These are phyloP conservation scores for Lasiurus cinereus DNA, from an alignment of 2,113 vertebrate genomes.

Conservation along the genomic window DNA sequence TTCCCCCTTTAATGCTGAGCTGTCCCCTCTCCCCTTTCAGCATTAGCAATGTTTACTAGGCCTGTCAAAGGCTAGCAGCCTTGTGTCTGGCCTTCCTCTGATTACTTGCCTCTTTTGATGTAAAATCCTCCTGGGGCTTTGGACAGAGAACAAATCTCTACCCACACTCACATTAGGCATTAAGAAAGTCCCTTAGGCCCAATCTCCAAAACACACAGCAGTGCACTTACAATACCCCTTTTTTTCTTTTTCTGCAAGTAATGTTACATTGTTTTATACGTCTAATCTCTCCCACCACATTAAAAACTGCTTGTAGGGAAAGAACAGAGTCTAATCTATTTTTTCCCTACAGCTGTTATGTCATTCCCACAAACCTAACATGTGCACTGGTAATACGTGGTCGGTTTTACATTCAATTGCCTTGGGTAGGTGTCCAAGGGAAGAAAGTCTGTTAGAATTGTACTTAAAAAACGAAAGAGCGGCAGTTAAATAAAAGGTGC, in stretches of 20 bases:
- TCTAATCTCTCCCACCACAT: background rate
- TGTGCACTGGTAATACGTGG: background rate
- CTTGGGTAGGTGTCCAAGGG: background rate
- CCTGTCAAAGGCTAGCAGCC: background rate
- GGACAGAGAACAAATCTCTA: background rate
- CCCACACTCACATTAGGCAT: background rate
- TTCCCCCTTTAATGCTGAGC: no score
- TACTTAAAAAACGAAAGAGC: background rate
- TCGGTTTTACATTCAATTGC: background rate
- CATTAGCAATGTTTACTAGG: background rate
- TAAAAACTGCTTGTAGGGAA: background rate
- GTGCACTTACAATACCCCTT: background rate
- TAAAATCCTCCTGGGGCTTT: background rate
- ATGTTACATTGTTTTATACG: background rate
- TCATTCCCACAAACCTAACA: background rate
- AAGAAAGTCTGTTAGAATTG: background rate
- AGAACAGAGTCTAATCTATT: background rate
- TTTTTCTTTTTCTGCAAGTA: background rate
- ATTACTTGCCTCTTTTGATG: background rate
- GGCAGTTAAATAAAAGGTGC: slow-evolving; percentile 2
- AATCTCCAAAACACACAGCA: background rate
- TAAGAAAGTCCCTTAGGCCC: background rate
- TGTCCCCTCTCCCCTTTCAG: background rate
- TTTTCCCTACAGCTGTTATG: background rate
- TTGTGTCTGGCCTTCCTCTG: background rate